A percentile compares a stretch with the other conserved stretches of the same genome.
These are phyloP conservation scores for Engraulis encrasicolus DNA, from an alignment of 2,113 vertebrate species.

Conservation along the genomic window DNA sequence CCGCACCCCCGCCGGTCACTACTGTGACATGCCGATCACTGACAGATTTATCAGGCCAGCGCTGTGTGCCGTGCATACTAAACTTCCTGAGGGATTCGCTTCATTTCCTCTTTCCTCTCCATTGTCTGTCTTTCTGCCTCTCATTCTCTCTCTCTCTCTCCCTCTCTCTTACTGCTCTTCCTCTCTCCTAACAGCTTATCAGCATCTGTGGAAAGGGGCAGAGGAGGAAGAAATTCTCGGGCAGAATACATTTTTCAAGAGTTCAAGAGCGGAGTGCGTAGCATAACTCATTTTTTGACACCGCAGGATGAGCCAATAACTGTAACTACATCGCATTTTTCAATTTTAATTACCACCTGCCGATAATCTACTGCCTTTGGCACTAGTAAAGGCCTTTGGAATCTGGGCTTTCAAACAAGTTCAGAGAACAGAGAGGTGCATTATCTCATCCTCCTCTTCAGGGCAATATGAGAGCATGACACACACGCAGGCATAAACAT, in stretches of 20 bases:
- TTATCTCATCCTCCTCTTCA: too few species aligned
- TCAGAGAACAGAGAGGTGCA: neutral
- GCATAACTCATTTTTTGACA: slow-evolving; percentile 34
- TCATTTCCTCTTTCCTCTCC: slow-evolving; percentile 33
- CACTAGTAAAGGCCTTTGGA: slow-evolving; percentile 35
- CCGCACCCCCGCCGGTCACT: slow-evolving; percentile 62
- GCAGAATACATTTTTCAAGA: neutral
- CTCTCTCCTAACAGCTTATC: neutral
- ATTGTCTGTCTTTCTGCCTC: neutral
- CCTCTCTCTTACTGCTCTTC: neutral
- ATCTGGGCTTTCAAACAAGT: slow-evolving; percentile 9
- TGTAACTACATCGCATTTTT: slow-evolving; percentile 38
- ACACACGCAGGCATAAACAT: slow-evolving; percentile 22
- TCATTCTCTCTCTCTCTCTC: slow-evolving; percentile 1
- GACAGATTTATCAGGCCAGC: slow-evolving; percentile 71
- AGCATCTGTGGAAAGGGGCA: too few species aligned
- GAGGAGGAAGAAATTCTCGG: too few species aligned
- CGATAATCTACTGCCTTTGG: slow-evolving; percentile 29
- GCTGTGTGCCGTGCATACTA: slow-evolving; percentile 29
- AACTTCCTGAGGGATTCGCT: slow-evolving; percentile 54
- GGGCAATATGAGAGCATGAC: neutral
- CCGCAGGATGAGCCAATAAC: slow-evolving; percentile 17
- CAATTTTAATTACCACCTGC: slow-evolving; percentile 48
- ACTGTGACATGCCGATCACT: slow-evolving; percentile 51
- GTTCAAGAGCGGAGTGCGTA: neutral